Conservation (phyloP, 1,140 invertebrate species). For the Sinella curviseta region DNA sequence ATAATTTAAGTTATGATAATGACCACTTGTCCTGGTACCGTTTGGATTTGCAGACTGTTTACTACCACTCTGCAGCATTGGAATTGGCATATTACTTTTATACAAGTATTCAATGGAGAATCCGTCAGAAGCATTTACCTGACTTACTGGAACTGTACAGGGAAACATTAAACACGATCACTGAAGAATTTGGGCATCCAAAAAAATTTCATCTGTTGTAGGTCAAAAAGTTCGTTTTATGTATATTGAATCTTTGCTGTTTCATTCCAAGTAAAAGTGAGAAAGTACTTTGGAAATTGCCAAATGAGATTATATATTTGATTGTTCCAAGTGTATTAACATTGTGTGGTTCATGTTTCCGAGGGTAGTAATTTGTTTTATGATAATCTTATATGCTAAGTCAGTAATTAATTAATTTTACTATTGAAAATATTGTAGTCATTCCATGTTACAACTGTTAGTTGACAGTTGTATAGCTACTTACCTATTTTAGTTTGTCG, state of each 20-base stretch:
- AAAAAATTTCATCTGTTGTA: neutral
- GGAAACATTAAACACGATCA: neutral
- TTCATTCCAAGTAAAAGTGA: no score
- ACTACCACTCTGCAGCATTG: neutral
- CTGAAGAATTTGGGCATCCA: neutral
- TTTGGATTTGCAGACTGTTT: neutral
- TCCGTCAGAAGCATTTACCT: neutral
- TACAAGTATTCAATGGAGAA: neutral
- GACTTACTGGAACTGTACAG: neutral
- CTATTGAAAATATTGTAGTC: no score
- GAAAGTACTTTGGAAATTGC: no score
- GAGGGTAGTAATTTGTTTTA: no score
- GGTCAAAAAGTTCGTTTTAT: neutral
- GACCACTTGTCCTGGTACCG: neutral
- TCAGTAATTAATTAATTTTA: no score
- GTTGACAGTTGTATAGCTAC: no score
- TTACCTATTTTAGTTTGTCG: no score
- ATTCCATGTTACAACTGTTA: no score
- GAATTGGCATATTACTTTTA: neutral
- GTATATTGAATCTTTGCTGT: neutral
- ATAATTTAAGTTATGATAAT: neutral
- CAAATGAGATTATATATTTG: no score
- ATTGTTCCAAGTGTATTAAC: no score
- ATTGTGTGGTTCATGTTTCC: no score
- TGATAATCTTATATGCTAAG: no score